Base-by-base conservation (phyloP, 2,888 invertebrate species). In the Parasteatoda lunata region DNA sequence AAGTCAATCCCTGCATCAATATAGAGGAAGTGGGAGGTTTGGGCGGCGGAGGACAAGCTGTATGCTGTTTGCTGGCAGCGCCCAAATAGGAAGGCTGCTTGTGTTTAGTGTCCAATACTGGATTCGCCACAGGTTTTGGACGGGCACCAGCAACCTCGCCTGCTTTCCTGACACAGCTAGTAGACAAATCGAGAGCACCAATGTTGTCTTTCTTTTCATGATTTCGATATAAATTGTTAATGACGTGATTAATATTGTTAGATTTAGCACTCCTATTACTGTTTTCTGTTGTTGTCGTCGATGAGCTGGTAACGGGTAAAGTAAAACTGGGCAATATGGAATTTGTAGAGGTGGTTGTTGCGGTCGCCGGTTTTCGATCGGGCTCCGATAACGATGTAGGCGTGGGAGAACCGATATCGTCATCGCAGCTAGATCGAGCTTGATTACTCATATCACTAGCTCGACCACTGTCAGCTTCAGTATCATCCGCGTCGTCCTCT, bases 381-480 rank as follows among this genome's bases (percentile, higher is more conserved):
- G 84, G 13, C 0, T 64, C 77, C 3, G 76, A n/a, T 2, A 69
- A 45, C 2, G 68, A n/a, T 9, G 71, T 52, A 5, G 77, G 47
- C 71, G 65, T 65, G 15, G 88, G 88, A n/a, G 88, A 88, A 2
- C 88, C 81, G 4, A 85, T 66, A 51, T 89, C 89, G 47, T 89
- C 89, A n/a, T 84, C 84, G 59, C 86, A 72, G 64, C 81, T 82
- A 48, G 80, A 88, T 1, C 87, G 66, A 45, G 89, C 84, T 8
- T 82, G 89, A 30, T 84, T 87, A 47, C 87, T 84, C 15, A 89
- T 77, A 48, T 89, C 89, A 66, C 88, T 89, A 11, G 84, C 89
- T 13, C 88, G 30, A 11, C 88, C 88, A 47, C 89, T 88, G 64
- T 88, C 89, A 1, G 82, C 88, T 48, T 89, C 89, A 8, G 80